Base-by-base conservation (phyloP, 2,888 invertebrate species). In the Diloba caeruleocephala region DNA sequence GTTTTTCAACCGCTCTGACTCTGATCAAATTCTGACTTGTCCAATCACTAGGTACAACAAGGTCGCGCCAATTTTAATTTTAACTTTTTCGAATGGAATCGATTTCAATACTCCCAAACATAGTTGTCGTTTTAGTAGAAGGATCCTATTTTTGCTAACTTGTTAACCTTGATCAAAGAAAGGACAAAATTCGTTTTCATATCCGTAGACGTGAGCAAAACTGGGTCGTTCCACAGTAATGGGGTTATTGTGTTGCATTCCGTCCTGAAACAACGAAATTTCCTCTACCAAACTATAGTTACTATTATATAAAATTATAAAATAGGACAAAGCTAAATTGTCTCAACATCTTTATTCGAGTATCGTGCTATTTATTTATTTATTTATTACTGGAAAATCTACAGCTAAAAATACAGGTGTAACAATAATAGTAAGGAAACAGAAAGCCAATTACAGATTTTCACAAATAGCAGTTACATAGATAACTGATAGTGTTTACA, bases 121-220 rank as follows among this genome's bases (percentile, higher is more conserved):
- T 50, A 67, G 57, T 73, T 74, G 74, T 71, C 68, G 71, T 64
- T 58, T 65, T 69, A 59, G 57, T 67, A 57, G 70, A 72, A 64
- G 71, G 58, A 77, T 71, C 66, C 67, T 76, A 74, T 82, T 77
- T 78, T 79, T 65, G 48, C 55, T 60, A 57, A 65, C 46, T 74
- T 71, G 74, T 83, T 83, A 82, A 78, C 81, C 78, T 82, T 84
- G 78, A 81, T 82, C 75, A 73, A 72, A 76, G 68, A 66, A 69
- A 73, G 78, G 77, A 68, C 66, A 64, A 55, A 73, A 74, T 66
- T 70, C 61, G 65, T 59, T 65, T 17, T 57, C 21, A 48, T 51
- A 44, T 51, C 52, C 52, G 34, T 59, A 58, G 45, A 68, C 60
- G 62, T 56, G 46, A 45, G 67, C 45, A 55, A 69, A 76, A 74